Conservation (phyloP, 2,797 vertebrate species). For the Acanthornis magna region DNA sequence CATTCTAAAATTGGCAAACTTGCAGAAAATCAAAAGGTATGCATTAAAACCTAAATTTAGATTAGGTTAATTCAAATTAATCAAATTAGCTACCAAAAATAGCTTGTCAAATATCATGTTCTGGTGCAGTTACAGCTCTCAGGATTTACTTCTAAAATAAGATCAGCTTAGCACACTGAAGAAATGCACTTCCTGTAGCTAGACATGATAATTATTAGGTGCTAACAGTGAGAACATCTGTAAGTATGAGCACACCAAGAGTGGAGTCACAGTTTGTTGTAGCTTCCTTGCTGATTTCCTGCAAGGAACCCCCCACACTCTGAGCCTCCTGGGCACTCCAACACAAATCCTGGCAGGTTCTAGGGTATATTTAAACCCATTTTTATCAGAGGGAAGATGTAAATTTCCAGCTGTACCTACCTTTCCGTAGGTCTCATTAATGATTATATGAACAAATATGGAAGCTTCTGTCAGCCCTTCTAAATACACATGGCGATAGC, state of each 20-base stretch:
- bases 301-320: background rate
- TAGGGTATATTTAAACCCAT: background rate
- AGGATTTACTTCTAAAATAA: background rate
- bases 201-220: background rate
- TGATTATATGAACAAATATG: constrained; percentile 94
- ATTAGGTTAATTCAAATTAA: background rate
- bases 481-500: constrained; percentile 95
- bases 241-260: background rate
- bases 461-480: constrained; percentile 96
- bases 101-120: background rate
- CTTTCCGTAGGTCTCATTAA: constrained; percentile 97
- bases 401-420: constrained; percentile 68
- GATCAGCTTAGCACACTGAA: background rate
- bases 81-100: background rate
- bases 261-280: background rate
- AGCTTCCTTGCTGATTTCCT: background rate
- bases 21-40: background rate
- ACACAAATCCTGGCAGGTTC: background rate
- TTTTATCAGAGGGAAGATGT: background rate
- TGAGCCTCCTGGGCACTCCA: background rate
- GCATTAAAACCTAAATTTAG: background rate
- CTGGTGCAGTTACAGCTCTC: background rate
- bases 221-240: background rate
- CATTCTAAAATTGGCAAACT: background rate
- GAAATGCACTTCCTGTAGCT: background rate